Evolutionary conservation across 2,888 invertebrate species (phyloP), one percentile per base, ranked within the genome.

Genomic region (Drosophila yooni): DNA sequence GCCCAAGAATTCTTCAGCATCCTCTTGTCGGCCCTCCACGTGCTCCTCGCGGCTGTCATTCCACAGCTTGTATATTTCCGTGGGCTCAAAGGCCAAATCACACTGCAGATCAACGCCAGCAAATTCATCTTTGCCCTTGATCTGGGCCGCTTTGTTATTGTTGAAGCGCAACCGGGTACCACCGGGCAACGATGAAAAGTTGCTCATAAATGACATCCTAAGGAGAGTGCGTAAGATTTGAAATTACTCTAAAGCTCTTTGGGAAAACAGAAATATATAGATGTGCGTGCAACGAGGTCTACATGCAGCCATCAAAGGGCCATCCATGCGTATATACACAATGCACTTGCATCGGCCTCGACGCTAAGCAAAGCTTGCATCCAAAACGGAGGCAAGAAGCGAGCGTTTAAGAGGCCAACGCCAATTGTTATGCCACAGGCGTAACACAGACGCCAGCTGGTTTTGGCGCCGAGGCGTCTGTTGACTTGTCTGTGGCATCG

Each of bases 1-100:
- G 10, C 98, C 97, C 2, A 99, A 95, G 94, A 99, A 99, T 92
- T 99, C 99, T 93, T 99, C 99, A 0, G 99, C 99, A 94, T 99
- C 99, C 92, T 99, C 99, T 93, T 99, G 99, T 27, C 97, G 94
- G 0, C 98, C 99, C 92, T 98, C 97, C 61, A 97, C 96, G 74
- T 92, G 91, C 51, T 96, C 94, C 82, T 95, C 95, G 2, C 96
- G 94, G 43, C 96, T 95, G 52, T 96, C 96, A 76, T 96, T 95
- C 89, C 98, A 94, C 94, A 98, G 96, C 77, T 96, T 96, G 90
- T 97, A 97, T 21, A 98, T 96, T 82, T 96, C 96, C 61, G 95
- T 95, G n/a, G 98, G 98, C 92, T 99, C 98, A 81, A 99, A 97
- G 51, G 98, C 96, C n/a, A 95, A 94, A 43, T 97, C 98, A 46